phyloP scores from a whole-genome alignment of 2,797 vertebrate species.

The Arctocebus calabarensis region DNA sequence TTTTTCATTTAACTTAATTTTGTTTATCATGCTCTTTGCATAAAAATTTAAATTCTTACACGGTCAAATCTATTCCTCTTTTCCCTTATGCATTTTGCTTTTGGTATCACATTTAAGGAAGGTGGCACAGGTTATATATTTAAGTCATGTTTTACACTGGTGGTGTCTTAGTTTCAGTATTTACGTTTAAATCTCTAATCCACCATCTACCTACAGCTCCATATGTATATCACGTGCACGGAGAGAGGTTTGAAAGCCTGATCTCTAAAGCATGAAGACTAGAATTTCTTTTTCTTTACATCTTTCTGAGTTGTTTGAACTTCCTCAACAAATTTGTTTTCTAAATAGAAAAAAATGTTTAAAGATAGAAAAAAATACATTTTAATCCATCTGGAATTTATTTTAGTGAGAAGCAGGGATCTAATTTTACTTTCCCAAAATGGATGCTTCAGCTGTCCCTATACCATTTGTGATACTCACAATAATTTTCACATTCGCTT shows the following conservation, averaged over 20 bases:
- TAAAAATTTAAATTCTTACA: constrained; percentile 37
- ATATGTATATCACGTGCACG: fast-evolving
- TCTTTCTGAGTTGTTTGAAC: constrained; percentile 29
- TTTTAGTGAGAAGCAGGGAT: constrained; percentile 56
- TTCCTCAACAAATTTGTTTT: constrained; percentile 63
- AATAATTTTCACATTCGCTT: neutral
- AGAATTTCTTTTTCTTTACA: neutral
- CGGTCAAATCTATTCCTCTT: neutral
- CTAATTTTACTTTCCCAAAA: constrained; percentile 62
- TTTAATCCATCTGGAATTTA: constrained; percentile 70
- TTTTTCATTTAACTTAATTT: constrained; percentile 44
- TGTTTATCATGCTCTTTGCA: neutral
- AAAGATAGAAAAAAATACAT: constrained; percentile 18
- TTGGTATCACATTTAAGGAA: neutral
- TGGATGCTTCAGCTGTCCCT: neutral
- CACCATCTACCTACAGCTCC: neutral
- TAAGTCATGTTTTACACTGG: neutral
- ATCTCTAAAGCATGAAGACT: neutral
- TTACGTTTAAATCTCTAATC: neutral
- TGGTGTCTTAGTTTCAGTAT: neutral
- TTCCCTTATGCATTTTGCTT: neutral
- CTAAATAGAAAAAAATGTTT: constrained; percentile 48
- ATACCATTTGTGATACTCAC: neutral
- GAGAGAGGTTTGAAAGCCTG: neutral
- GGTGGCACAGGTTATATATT: neutral